Conservation (phyloP, 92 coral and sea anemone species). For the Micromussa lordhowensis region DNA sequence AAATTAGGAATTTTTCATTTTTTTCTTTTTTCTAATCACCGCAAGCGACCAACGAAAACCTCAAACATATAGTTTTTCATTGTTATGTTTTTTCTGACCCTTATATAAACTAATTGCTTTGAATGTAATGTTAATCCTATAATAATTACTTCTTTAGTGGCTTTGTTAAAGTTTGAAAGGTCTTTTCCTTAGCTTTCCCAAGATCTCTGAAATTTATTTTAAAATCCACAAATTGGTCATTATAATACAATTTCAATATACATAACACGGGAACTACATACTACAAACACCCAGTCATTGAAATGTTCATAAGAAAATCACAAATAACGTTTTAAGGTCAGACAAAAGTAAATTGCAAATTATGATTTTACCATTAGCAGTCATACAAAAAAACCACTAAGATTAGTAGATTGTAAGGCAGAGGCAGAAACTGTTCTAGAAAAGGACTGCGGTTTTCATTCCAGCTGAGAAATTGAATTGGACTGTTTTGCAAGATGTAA, state of each 20-base stretch:
- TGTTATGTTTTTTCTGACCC: too few species aligned
- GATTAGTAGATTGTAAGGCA: too few species aligned
- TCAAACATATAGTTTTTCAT: too few species aligned
- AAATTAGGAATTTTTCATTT: background rate
- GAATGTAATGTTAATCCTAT: background rate
- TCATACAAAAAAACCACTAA: too few species aligned
- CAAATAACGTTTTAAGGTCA: too few species aligned
- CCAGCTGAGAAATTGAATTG: background rate
- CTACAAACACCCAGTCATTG: too few species aligned
- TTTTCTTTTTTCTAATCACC: background rate
- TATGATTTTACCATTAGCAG: too few species aligned
- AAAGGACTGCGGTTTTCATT: background rate
- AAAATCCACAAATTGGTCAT: background rate
- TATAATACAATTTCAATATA: too few species aligned
- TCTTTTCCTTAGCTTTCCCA: background rate
- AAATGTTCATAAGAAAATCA: too few species aligned
- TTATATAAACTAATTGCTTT: too few species aligned
- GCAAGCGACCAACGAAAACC: background rate
- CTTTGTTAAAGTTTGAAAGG: background rate
- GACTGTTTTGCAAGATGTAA: background rate
- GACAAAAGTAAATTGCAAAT: background rate
- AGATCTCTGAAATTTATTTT: background rate
- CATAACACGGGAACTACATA: too few species aligned
- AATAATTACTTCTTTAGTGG: background rate
- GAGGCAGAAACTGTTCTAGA: background rate